A percentile compares a stretch with the other conserved stretches of the same genome.
phyloP scores from a whole-genome alignment of 2,797 vertebrate genomes.

The Periparus ater region DNA sequence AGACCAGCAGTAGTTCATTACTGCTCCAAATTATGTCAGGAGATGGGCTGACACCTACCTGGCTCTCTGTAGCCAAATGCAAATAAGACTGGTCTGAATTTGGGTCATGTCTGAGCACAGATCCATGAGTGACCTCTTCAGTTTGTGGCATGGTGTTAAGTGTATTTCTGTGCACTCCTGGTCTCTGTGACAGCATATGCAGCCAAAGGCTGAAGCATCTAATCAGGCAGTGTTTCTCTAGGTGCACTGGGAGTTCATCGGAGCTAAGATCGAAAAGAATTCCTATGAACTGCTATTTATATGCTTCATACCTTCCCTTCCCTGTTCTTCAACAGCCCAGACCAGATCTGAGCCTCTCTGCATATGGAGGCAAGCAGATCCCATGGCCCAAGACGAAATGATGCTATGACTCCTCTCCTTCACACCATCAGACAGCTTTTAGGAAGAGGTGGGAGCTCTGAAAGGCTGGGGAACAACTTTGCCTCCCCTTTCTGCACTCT shows the following conservation, averaged over 20 bases:
- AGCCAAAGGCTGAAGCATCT: neutral
- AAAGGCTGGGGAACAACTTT: neutral
- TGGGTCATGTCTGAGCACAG: neutral
- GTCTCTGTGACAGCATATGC: neutral
- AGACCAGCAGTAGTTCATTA: neutral
- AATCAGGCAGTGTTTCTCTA: neutral
- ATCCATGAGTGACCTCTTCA: neutral
- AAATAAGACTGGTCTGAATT: neutral
- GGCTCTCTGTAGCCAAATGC: neutral
- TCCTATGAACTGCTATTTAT: neutral
- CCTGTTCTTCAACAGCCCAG: neutral
- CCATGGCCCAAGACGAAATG: neutral
- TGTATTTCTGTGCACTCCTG: neutral
- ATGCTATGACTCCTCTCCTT: neutral
- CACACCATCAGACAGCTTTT: neutral
- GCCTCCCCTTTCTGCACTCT: neutral
- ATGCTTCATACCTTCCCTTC: neutral
- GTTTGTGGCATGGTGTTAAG: neutral
- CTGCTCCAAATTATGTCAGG: neutral
- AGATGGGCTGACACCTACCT: neutral
- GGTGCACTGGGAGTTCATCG: neutral
- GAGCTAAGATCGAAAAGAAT: neutral
- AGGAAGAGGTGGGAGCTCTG: neutral
- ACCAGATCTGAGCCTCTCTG: neutral
- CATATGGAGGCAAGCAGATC: neutral